These are phyloP conservation scores for Stomatorhinus ivindoensis DNA, from an alignment of 2,113 vertebrate genomes.

Conservation along the genomic window DNA sequence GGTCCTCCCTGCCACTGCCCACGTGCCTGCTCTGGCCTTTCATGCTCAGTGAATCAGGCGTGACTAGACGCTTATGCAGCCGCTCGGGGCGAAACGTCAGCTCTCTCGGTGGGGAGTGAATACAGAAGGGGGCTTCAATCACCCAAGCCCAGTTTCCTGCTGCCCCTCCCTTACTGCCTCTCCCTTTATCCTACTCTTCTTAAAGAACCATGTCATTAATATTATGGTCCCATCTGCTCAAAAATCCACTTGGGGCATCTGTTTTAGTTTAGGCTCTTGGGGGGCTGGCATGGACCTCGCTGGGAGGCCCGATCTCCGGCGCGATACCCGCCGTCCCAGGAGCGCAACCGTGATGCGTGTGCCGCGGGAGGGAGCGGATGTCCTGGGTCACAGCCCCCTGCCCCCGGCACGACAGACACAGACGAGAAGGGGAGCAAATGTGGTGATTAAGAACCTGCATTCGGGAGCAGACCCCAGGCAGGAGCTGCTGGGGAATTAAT, in stretches of 20 bases:
- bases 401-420: neutral
- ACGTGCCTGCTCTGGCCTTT: constrained; percentile 47
- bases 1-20: neutral
- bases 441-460: neutral
- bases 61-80: constrained; percentile 37
- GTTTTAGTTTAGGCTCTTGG: constrained; percentile 59
- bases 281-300: constrained; percentile 48
- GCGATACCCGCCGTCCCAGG: neutral
- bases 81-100: constrained; percentile 11
- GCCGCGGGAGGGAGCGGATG: neutral
- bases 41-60: constrained; percentile 56
- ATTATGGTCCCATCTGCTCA: constrained; percentile 60
- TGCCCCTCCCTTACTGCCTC: neutral
- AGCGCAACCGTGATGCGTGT: neutral
- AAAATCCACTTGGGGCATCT: constrained; percentile 53
- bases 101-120: neutral
- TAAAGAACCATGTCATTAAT: constrained; percentile 53
- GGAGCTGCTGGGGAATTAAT: neutral
- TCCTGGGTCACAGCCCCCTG: neutral
- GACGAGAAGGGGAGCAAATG: neutral
- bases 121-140: neutral
- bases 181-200: neutral
- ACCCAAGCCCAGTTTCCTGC: neutral
- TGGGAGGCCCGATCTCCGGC: neutral
- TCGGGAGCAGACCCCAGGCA: neutral